Base-by-base conservation (phyloP, 1,140 invertebrate species). In the Sarcophaga bullata region DNA sequence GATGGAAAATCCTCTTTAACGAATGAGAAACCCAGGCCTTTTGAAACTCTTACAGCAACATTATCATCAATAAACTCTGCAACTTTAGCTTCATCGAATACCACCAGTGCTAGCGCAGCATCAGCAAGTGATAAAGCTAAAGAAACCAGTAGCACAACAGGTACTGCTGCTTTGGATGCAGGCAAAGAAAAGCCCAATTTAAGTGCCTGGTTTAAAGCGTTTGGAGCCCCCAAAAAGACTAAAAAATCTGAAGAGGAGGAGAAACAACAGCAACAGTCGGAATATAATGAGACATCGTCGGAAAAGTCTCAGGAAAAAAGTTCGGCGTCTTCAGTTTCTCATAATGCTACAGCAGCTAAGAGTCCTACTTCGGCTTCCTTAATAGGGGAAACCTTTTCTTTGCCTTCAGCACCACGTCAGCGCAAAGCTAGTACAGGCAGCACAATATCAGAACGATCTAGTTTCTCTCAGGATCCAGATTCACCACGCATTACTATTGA, bases 201-300 rank as follows among this genome's bases (percentile, higher is more conserved):
- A 68, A 96, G 95, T 89, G 96, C 95, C 13, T 97, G 96, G 96
- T 95, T 97, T 80, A 97, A 97, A 90, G 96, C 96, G 0, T 97
- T 97, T 89, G 96, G 96, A 62, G 94, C 94, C 0, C 96, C 96
- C 8, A 96, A 93, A 89, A 92, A 91, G 50, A 85, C 82, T 17
- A 90, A 91, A 46, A 87, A 88, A 54, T 88, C 91, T 73, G 80
- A 85, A 6, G 91, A 92, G 10, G 86, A 86, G 37, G 88, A 91
- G 58, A 92, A 92, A 83, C 92, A 92, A 84, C 91, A 92, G 84
- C 90, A 91, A 47, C 90, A 73, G 47, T 2, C 73, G 37, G 73
- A 81, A 5, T 19, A 15, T 13, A 81, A 76, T 76, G 73, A 82
- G n/a, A 17, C 25, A 5, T 78, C 78, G 6, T 52, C 72, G 8